phyloP scores from a whole-genome alignment of 2,888 invertebrate genomes.

The Brassicogethes aeneus region DNA sequence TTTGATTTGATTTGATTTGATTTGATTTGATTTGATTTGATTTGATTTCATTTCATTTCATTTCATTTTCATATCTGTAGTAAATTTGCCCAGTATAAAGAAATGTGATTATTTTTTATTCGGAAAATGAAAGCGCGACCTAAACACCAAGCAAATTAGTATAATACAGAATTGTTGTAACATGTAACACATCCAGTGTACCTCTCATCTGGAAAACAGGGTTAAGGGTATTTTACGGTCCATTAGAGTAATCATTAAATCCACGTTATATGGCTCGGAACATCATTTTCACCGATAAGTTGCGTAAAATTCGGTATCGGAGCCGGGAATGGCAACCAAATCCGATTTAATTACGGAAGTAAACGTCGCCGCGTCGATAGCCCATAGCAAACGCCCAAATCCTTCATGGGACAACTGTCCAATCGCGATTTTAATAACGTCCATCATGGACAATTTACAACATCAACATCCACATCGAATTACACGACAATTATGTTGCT shows the following conservation, averaged over 20 bases:
- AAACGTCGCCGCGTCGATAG: not conserved
- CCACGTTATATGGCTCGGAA: not conserved
- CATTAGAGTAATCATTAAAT: conserved; percentile 1
- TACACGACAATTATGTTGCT: not conserved
- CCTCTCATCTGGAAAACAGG: not conserved
- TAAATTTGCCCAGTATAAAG: too few species aligned
- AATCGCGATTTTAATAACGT: not conserved
- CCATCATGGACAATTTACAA: too few species aligned
- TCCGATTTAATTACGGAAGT: not conserved
- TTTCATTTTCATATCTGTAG: too few species aligned
- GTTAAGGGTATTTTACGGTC: not conserved
- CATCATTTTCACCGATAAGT: not conserved
- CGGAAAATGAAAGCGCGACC: too few species aligned
- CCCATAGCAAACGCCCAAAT: not conserved
- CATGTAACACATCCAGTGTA: not conserved
- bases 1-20: too few species aligned
- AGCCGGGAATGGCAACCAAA: not conserved
- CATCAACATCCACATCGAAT: not conserved
- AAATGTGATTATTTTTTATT: too few species aligned
- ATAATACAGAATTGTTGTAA: not conserved
- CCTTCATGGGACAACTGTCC: not conserved
- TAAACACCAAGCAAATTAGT: not conserved
- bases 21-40: too few species aligned
- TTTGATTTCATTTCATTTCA: too few species aligned
- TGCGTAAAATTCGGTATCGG: not conserved